These are phyloP conservation scores for Coptodon bakossiorum DNA, from an alignment of 2,113 vertebrate genomes.

Conservation along the genomic window DNA sequence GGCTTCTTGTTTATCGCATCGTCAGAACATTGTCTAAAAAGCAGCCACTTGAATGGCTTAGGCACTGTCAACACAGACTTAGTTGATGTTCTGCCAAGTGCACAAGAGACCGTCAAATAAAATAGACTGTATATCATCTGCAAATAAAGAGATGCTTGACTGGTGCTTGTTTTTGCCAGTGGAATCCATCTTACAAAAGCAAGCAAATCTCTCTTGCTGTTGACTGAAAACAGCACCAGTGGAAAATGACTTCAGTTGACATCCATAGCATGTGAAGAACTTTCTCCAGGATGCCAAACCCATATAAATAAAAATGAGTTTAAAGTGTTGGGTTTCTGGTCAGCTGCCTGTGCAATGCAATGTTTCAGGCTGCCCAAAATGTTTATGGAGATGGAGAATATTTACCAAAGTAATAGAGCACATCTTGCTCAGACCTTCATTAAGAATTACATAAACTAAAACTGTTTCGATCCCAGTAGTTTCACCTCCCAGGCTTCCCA, in stretches of 20 bases:
- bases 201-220: neutral
- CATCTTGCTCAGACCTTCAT: slow-evolving; percentile 7
- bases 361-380: slow-evolving; percentile 5
- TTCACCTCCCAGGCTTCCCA: slow-evolving; percentile 10
- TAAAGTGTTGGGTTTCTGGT: slow-evolving; percentile 40
- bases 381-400: slow-evolving; percentile 18
- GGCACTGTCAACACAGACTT: slow-evolving; percentile 31
- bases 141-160: slow-evolving; percentile 16
- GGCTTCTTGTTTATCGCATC: slow-evolving; percentile 12
- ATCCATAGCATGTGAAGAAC: slow-evolving; percentile 33
- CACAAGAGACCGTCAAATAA: slow-evolving; percentile 37
- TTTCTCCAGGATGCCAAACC: slow-evolving; percentile 15
- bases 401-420: slow-evolving; percentile 3
- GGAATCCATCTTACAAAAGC: neutral
- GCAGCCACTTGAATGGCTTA: neutral
- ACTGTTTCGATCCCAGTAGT: neutral
- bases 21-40: slow-evolving; percentile 8
- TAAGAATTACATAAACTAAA: slow-evolving; percentile 21
- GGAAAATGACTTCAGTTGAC: slow-evolving; percentile 50
- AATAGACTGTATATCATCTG: slow-evolving; percentile 40
- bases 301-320: slow-evolving; percentile 7
- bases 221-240: slow-evolving; percentile 5
- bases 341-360: slow-evolving; percentile 8
- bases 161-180: slow-evolving; percentile 25
- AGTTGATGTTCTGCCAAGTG: slow-evolving; percentile 44